Evolutionary conservation across 2,113 vertebrate genomes (phyloP).

Genomic region (Rhinogobius similis): DNA sequence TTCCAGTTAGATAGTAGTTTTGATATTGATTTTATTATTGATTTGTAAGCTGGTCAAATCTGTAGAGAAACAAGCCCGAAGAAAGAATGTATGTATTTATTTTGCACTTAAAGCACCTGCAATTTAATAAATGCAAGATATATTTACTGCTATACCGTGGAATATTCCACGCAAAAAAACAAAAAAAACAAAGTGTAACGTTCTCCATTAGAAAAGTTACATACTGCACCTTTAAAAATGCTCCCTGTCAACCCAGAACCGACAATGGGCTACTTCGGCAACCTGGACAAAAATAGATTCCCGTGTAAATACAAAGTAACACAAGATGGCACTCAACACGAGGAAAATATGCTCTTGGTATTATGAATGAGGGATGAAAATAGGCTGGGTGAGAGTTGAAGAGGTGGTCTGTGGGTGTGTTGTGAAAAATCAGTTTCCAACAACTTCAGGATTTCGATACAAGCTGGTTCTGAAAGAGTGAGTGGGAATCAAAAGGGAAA

Average conservation of each 20-base stretch:
- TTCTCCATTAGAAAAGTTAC: too few species aligned
- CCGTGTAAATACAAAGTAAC: neutral
- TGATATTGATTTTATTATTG: too few species aligned
- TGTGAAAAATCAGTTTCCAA: neutral
- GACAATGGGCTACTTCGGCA: neutral
- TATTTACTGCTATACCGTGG: too few species aligned
- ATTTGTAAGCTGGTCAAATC: too few species aligned
- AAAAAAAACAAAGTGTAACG: too few species aligned
- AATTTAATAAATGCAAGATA: too few species aligned
- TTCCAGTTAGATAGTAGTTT: too few species aligned
- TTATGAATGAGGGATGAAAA: constrained; percentile 28
- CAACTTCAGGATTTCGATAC: neutral
- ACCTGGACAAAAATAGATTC: neutral
- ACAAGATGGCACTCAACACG: constrained; percentile 18
- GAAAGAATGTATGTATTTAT: too few species aligned
- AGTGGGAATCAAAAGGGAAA: neutral
- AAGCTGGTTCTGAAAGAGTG: neutral
- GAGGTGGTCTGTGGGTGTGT: constrained; percentile 15
- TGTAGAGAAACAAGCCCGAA: too few species aligned
- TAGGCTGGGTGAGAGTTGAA: constrained; percentile 13
- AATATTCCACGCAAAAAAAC: too few species aligned
- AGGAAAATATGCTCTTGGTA: constrained; percentile 30
- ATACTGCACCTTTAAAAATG: too few species aligned
- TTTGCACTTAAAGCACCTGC: too few species aligned
- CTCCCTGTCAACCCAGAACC: neutral